Percentiles rank a stretch among this genome's conserved stretches.
Conservation (phyloP, 2,113 vertebrate genomes). For the Callaeas wilsoni region DNA sequence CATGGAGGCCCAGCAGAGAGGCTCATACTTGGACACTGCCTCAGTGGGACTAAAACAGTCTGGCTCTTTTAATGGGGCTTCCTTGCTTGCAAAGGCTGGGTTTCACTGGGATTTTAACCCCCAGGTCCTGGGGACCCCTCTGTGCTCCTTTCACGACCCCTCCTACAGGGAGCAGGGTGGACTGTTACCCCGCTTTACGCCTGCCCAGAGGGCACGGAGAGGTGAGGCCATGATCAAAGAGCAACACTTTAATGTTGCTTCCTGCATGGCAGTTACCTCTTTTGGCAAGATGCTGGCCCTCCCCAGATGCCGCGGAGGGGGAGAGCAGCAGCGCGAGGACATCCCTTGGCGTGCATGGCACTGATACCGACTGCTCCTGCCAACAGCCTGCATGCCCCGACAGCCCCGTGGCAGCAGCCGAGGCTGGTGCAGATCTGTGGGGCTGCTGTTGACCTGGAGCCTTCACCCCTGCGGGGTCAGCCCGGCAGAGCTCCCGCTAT, state of each 20-base stretch:
- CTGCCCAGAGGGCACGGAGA: background rate
- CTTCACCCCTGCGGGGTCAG: background rate
- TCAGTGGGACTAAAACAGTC: background rate
- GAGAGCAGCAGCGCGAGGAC: background rate
- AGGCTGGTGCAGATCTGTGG: background rate
- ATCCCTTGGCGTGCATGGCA: accelerated
- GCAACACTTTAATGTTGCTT: background rate
- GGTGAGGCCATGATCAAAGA: background rate
- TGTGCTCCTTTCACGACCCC: background rate
- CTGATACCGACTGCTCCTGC: background rate
- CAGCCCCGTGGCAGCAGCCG: background rate
- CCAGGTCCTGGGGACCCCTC: background rate
- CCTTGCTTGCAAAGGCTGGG: background rate
- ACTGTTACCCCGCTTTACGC: background rate
- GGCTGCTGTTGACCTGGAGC: background rate
- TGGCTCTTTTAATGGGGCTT: background rate
- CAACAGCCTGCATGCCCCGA: background rate
- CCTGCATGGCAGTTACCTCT: background rate
- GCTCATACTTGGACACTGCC: background rate
- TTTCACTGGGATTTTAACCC: background rate
- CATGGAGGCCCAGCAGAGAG: background rate
- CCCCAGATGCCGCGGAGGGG: background rate
- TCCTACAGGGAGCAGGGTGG: background rate
- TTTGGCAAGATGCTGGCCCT: background rate
- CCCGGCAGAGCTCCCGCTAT: background rate